Evolutionary conservation across 2,888 invertebrate genomes (phyloP), one percentile per base, ranked within the genome.

Genomic region (Drosophila algonquin): DNA sequence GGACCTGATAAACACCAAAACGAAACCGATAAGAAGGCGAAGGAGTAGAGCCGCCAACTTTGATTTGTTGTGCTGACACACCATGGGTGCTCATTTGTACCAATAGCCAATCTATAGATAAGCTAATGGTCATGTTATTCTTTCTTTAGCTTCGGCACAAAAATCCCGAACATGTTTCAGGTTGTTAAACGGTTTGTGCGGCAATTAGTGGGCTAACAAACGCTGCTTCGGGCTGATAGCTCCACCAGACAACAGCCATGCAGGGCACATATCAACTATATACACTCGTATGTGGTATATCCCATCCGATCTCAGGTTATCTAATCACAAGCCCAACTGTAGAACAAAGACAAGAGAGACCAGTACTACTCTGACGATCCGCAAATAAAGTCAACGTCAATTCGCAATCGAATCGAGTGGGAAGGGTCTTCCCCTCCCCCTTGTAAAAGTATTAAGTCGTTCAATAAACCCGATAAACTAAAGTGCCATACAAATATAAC

Each of bases 381-480:
- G 48, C 27, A 57, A 45, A 63, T 40, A 44, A 50, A 56, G 52
- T 60, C 53, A 61, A 46, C 62, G 44, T 3, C 62, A 44, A 69
- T 40, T 40, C n/a, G 2, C 40, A 40, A 40, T 40, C 64, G 81
- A 72, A 73, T 74, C 72, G 68, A 80, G 53, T 40, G 21, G 18
- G 21, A 24, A 48, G 2, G 30, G 55, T 69, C 64, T 45, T 4
- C 24, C 24, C 24, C 24, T 5, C 24, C 24, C 24, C 24, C 21
- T 21, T 76, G 74, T 76, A 81, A 80, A 74, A 14, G 71, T 72
- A 84, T 71, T 73, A 80, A 71, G 73, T 72, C 70, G 83, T 68
- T 76, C 77, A 83, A 86, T 79, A 82, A 82, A 75, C 79, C 65
- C 68, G 73, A 77, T 83, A 79, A 65, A 73, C 61, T 80, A 69